Percentiles rank a stretch among this genome's conserved stretches.
These are phyloP conservation scores for Mythimna pallens DNA, from an alignment of 2,888 invertebrate species.

Conservation along the genomic window DNA sequence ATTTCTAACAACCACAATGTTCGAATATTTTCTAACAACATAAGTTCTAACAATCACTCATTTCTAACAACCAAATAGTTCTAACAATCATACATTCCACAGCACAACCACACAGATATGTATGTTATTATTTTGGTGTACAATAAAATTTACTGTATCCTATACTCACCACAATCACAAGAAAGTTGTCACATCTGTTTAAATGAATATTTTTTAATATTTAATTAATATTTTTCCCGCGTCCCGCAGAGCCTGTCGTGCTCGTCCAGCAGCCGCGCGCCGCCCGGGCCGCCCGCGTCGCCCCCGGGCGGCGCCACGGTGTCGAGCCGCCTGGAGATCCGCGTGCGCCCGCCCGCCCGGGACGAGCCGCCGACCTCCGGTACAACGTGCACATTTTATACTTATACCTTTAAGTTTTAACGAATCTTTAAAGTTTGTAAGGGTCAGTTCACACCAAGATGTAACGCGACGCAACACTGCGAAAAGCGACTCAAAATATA, in stretches of 20 bases:
- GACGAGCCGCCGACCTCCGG: conserved; percentile 80
- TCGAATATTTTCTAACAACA: too few species aligned
- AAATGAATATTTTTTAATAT: too few species aligned
- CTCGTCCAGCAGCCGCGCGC: conserved; percentile 90
- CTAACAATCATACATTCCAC: background rate
- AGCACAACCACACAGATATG: background rate
- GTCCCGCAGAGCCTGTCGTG: conserved; percentile 75
- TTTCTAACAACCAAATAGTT: background rate
- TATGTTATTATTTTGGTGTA: too few species aligned
- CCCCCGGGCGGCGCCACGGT: conserved; percentile 86
- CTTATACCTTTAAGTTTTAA: background rate
- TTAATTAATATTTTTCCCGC: too few species aligned
- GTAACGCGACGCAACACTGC: too few species aligned
- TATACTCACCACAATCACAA: background rate
- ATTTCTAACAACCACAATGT: too few species aligned
- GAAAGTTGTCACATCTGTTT: background rate
- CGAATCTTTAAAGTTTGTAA: too few species aligned
- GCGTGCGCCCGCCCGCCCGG: conserved; percentile 91
- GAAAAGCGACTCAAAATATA: too few species aligned
- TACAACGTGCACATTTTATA: conserved; percentile 47
- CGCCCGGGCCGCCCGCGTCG: conserved; percentile 22
- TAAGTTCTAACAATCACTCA: background rate
- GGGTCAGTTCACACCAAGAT: too few species aligned
- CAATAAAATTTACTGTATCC: too few species aligned
- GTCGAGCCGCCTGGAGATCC: conserved; percentile 95